Conservation (phyloP, 2,113 vertebrate species). For the Mirza zaza region DNA sequence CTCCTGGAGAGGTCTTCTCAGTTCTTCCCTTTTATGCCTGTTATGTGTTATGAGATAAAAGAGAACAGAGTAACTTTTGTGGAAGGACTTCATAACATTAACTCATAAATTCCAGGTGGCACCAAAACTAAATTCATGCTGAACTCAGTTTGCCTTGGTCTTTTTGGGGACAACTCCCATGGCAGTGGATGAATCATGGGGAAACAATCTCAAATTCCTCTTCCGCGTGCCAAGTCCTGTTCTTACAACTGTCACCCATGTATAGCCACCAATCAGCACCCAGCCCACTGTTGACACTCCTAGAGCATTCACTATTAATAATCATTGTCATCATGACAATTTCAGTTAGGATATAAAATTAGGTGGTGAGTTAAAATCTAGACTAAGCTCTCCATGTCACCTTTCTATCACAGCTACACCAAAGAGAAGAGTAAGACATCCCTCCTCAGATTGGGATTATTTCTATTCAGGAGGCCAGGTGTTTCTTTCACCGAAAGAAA, state of each 20-base stretch:
- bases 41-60: not conserved
- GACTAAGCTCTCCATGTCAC: not conserved
- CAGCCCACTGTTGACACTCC: not conserved
- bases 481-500: not conserved
- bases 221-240: not conserved
- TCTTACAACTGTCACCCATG: not conserved
- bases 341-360: constrained; percentile 43
- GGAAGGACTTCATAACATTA: not conserved
- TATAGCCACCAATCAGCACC: not conserved
- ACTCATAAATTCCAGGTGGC: constrained; percentile 22
- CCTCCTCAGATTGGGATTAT: not conserved
- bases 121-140: not conserved
- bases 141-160: not conserved
- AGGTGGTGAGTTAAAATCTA: constrained; percentile 21
- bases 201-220: constrained; percentile 22
- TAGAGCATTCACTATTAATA: constrained; percentile 41
- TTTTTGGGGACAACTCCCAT: not conserved
- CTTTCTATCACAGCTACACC: not conserved
- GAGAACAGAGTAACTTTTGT: not conserved
- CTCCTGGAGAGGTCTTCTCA: not conserved
- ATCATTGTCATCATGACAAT: not conserved
- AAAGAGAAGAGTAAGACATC: not conserved
- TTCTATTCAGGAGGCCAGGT: not conserved
- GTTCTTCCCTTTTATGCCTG: not conserved
- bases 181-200: not conserved